A percentile compares a stretch with the other conserved stretches of the same genome.
Conservation (phyloP, 2,797 vertebrate genomes). For the Phoeniculus purpureus region DNA sequence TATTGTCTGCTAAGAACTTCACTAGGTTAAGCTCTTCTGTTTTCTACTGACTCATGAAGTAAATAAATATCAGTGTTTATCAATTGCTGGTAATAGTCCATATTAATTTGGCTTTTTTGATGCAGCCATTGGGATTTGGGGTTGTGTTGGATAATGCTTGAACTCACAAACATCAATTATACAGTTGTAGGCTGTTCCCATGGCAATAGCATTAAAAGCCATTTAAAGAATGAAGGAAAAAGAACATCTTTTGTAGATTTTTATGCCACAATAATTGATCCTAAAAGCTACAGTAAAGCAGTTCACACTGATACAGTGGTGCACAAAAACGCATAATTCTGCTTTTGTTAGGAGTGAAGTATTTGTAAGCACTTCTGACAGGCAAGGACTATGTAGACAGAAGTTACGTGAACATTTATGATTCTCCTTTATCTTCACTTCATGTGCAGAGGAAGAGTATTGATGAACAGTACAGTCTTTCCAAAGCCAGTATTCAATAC, state of each 20-base stretch:
- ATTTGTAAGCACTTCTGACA: background rate
- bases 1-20: background rate
- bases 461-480: background rate
- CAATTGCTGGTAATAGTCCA: background rate
- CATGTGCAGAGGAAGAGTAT: background rate
- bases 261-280: background rate
- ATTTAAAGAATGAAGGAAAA: background rate
- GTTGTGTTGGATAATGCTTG: background rate
- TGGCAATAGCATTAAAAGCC: conserved; percentile 28
- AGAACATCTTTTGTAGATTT: background rate
- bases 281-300: background rate
- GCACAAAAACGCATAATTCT: background rate
- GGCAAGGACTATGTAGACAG: background rate
- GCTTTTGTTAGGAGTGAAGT: background rate
- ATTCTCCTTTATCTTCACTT: background rate
- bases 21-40: background rate
- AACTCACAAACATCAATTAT: background rate
- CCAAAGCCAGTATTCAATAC: background rate
- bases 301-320: background rate
- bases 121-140: background rate
- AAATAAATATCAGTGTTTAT: background rate
- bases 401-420: background rate
- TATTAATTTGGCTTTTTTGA: background rate
- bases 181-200: conserved; percentile 26
- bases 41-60: background rate